These are phyloP conservation scores for Salvelinus alpinus DNA, from an alignment of 2,113 vertebrate genomes.

Conservation along the genomic window DNA sequence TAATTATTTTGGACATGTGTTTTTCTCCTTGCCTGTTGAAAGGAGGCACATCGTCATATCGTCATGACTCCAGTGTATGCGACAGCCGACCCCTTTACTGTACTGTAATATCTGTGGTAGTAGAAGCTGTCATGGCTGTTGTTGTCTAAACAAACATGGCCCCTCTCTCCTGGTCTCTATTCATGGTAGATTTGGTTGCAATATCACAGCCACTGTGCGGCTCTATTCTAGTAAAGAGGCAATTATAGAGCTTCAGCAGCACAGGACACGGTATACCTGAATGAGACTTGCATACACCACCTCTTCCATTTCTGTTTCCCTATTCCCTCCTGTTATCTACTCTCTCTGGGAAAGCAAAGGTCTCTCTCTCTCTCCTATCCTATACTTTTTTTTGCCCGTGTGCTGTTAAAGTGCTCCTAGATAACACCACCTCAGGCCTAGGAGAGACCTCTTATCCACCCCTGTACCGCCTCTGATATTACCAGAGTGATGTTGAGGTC, in stretches of 20 bases:
- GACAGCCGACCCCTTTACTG: too few relatives aligned
- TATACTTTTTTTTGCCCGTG: slow-evolving; percentile 2
- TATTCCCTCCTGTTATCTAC: neutral
- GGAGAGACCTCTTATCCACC: neutral
- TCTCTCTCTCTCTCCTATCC: slow-evolving; percentile 2
- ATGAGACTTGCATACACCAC: slow-evolving; percentile 27
- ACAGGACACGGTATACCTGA: slow-evolving; percentile 15
- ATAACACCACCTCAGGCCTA: slow-evolving; percentile 15
- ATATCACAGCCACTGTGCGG: slow-evolving; percentile 45
- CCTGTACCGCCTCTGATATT: too few relatives aligned
- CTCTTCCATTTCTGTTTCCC: neutral
- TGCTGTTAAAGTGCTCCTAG: slow-evolving; percentile 18
- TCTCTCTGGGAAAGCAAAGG: slow-evolving; percentile 22
- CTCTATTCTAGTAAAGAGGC: slow-evolving; percentile 58
- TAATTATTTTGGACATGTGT: too few relatives aligned
- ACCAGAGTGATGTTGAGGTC: too few relatives aligned
- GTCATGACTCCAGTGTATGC: too few relatives aligned
- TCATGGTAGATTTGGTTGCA: slow-evolving; percentile 46
- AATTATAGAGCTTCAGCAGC: slow-evolving; percentile 48
- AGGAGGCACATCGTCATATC: too few relatives aligned
- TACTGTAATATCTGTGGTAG: too few relatives aligned
- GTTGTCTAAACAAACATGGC: neutral
- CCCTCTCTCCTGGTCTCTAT: slow-evolving; percentile 25
- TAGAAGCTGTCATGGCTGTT: neutral
- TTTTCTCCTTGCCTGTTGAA: too few relatives aligned